Evolutionary conservation across 2,113 vertebrate genomes (phyloP).

Genomic region (Ramphastos sulfuratus): DNA sequence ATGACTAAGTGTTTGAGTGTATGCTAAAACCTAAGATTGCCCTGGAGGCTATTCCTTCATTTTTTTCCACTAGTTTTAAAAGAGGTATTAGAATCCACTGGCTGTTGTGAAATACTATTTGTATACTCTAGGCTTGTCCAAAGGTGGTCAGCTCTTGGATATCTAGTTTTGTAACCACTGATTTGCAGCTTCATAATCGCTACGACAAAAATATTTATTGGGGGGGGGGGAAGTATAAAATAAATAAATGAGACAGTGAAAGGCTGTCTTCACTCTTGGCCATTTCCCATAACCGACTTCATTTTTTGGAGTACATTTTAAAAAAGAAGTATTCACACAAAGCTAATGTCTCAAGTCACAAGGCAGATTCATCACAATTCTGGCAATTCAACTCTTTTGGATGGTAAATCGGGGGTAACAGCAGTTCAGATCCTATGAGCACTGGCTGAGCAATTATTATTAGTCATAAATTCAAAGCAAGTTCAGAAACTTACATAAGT

Average conservation of each 20-base stretch:
- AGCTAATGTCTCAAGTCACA: slow-evolving; percentile 23
- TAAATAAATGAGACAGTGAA: not conserved
- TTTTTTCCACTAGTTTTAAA: not conserved
- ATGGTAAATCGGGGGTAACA: slow-evolving; percentile 3
- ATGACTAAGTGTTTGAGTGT: not conserved
- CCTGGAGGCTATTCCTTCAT: not conserved
- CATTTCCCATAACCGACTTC: not conserved
- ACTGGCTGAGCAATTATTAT: slow-evolving; percentile 29
- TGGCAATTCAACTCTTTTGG: not conserved
- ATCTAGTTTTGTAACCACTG: not conserved
- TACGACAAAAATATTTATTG: not conserved
- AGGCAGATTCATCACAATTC: not conserved
- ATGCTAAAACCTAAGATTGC: not conserved
- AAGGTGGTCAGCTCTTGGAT: not conserved
- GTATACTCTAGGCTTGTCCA: not conserved
- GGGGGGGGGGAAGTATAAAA: not conserved
- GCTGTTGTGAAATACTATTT: not conserved
- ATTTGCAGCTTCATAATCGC: not conserved
- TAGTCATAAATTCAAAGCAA: slow-evolving; percentile 42
- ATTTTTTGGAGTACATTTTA: not conserved
- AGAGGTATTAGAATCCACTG: not conserved
- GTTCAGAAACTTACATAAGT: not conserved
- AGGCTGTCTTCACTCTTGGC: not conserved
- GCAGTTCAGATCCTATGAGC: slow-evolving; percentile 42
- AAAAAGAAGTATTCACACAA: not conserved